Evolutionary conservation across 2,888 invertebrate species (phyloP).

Genomic region (Chrysopilus asiliformis): DNA sequence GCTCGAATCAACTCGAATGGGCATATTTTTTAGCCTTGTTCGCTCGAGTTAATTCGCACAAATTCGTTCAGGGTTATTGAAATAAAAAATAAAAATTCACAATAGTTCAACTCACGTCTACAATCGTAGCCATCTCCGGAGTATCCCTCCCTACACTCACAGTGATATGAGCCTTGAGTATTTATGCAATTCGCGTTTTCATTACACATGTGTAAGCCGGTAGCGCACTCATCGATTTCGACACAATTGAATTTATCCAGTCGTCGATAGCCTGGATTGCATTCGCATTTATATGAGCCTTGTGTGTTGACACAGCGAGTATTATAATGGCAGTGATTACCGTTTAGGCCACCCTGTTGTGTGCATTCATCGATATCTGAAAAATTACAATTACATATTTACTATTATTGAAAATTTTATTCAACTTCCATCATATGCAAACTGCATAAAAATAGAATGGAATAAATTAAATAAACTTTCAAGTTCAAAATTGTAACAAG

Average conservation of each 20-base stretch:
- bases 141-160: slow-evolving; percentile 59
- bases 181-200: slow-evolving; percentile 65
- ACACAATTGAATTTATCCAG: slow-evolving; percentile 67
- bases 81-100: not conserved
- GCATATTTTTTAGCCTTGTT: no score
- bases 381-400: no score
- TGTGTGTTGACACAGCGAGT: slow-evolving; percentile 70
- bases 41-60: no score
- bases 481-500: no score
- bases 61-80: not conserved
- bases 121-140: slow-evolving; percentile 66
- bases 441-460: no score
- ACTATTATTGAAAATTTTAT: no score
- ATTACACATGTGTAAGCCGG: slow-evolving; percentile 59
- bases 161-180: slow-evolving; percentile 68
- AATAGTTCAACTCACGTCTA: slow-evolving; percentile 56
- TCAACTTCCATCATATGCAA: no score
- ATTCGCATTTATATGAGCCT: slow-evolving; percentile 74
- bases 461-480: no score
- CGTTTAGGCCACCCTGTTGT: slow-evolving; percentile 59
- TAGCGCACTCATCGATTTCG: slow-evolving; percentile 67
- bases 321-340: slow-evolving; percentile 76
- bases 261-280: slow-evolving; percentile 62
- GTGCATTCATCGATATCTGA: slow-evolving; percentile 78
- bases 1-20: no score